A percentile compares a stretch with the other conserved stretches of the same genome.
These are phyloP conservation scores for Ptychoptera albimana DNA, from an alignment of 2,888 invertebrate genomes.

Conservation along the genomic window DNA sequence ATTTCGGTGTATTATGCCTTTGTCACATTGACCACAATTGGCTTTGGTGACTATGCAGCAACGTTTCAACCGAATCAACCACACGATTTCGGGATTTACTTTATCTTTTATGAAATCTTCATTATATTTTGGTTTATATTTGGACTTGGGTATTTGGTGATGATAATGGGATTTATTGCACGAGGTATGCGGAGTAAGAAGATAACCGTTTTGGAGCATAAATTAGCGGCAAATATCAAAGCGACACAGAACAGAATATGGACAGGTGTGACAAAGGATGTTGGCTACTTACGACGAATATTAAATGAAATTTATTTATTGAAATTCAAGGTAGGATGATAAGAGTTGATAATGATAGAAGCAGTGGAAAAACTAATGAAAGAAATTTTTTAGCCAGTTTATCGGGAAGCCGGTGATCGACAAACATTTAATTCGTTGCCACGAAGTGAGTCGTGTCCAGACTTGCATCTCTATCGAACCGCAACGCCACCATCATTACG, in stretches of 20 bases:
- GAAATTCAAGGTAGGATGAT: slow-evolving; percentile 61
- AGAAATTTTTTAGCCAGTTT: slow-evolving; percentile 48
- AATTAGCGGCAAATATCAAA: slow-evolving; percentile 58
- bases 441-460: slow-evolving; percentile 52
- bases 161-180: slow-evolving; percentile 76
- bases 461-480: slow-evolving; percentile 46
- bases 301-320: slow-evolving; percentile 69
- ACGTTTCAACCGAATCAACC: slow-evolving; percentile 29
- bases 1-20: slow-evolving; percentile 77
- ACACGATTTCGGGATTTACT: slow-evolving; percentile 38
- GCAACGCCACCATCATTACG: slow-evolving; percentile 32
- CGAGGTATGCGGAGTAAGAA: slow-evolving; percentile 46
- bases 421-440: slow-evolving; percentile 28
- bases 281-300: slow-evolving; percentile 53
- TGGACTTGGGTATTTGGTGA: slow-evolving; percentile 78
- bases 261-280: slow-evolving; percentile 57
- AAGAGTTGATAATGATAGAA: too few species aligned
- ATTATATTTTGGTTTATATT: slow-evolving; percentile 81
- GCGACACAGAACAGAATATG: slow-evolving; percentile 64
- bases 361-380: background rate
- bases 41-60: slow-evolving; percentile 86
- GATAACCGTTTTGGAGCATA: slow-evolving; percentile 56
- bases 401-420: slow-evolving; percentile 40
- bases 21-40: slow-evolving; percentile 75
- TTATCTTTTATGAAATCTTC: slow-evolving; percentile 61